Base-by-base conservation (phyloP, 2,888 invertebrate genomes). In the Empis stercorea region DNA sequence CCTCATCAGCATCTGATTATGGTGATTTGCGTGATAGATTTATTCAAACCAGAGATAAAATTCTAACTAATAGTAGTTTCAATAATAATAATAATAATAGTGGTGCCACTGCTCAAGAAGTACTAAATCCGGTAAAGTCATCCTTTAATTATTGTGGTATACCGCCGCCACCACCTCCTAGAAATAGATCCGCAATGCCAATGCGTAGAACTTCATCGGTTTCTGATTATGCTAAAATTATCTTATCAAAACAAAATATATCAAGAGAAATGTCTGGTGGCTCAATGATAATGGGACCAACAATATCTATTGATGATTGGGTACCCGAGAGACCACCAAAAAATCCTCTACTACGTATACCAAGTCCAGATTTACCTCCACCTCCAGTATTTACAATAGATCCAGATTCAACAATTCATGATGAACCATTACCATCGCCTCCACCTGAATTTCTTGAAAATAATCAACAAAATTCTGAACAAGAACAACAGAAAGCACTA, bases 311-410 rank as follows among this genome's bases (percentile, higher is more conserved):
- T 13, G 80, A 80, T 54, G 79, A 80, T 55, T 81, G 80, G 76
- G 78, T 81, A 1, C 82, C 84, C 1, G 84, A 83, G 55, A 69
- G 84, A 53, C 86, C 86, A 11, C 85, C 85, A 4, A 86, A 86
- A 65, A 84, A 84, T 65, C 81, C 84, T 3, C 68, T 81, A 49
- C 62, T 79, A 55, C 70, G 74, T 45, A 65, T 70, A 39, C 71
- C 71, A 10, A 69, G 70, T 46, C 70, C 70, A 1, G 70, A 70
- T 49, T 46, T 70, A 51, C 70, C 70, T 16, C 65, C 67, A 20
- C 70, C 69, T n/a, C 68, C 68, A 4, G 48, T 55, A 1, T 51
- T 56, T 3, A 61, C 61, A 36, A 54, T 60, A 42, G 65, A 66
- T 34, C 58, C 57, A 14, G 60, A 55, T 37, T 59, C 62, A 11